Conservation (phyloP, 1,140 invertebrate genomes). For the Xylocopa sonorina region DNA sequence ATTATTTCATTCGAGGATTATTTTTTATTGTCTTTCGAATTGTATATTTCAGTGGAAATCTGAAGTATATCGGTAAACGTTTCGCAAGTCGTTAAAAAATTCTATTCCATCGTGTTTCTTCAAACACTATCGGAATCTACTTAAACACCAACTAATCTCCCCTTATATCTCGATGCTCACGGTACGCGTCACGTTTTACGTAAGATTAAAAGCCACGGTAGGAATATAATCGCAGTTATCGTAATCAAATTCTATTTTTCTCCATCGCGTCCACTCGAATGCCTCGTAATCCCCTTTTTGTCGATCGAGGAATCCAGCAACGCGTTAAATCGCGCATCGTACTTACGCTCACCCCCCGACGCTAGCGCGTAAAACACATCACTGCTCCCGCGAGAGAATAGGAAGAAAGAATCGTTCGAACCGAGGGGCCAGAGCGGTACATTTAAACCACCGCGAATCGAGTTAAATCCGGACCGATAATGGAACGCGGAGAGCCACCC, state of each 20-base stretch:
- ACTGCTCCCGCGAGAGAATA: no score
- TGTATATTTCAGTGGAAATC: no score
- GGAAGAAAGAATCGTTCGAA: background rate
- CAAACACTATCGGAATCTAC: no score
- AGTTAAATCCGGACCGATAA: conserved; percentile 18
- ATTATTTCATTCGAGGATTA: no score
- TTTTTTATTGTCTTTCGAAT: no score
- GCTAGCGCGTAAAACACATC: background rate
- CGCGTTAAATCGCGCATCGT: background rate
- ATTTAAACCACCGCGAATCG: background rate
- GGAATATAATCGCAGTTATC: background rate
- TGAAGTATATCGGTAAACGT: no score
- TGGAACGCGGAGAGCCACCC: background rate
- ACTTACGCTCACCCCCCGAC: no score
- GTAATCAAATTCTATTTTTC: background rate
- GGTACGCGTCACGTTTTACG: no score
- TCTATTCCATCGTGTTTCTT: no score
- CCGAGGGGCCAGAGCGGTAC: background rate
- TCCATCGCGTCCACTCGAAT: background rate
- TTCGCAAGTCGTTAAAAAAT: no score
- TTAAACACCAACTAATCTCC: no score
- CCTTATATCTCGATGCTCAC: accelerated
- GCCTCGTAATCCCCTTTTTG: background rate
- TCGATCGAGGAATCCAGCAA: background rate
- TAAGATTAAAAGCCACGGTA: background rate